phyloP scores from a whole-genome alignment of 2,797 vertebrate species.

The Sebastes flavidus region DNA sequence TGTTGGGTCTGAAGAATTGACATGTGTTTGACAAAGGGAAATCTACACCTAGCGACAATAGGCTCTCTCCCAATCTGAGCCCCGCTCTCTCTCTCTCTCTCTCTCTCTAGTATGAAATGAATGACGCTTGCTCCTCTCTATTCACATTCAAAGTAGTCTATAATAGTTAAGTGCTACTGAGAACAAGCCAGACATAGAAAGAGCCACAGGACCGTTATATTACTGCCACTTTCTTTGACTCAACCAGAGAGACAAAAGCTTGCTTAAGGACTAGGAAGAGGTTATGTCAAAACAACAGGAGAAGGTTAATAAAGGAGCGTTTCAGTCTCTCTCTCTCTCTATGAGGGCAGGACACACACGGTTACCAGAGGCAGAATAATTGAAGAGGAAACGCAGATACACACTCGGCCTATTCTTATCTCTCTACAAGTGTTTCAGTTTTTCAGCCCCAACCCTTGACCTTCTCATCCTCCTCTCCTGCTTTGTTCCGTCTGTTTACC shows the following conservation, averaged over 20 bases:
- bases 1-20: slow-evolving; percentile 76
- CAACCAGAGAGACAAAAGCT: slow-evolving; percentile 60
- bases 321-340: slow-evolving; percentile 13
- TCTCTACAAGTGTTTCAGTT: slow-evolving; percentile 41
- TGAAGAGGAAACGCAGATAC: slow-evolving; percentile 45
- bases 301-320: slow-evolving; percentile 57
- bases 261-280: slow-evolving; percentile 41
- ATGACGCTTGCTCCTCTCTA: slow-evolving; percentile 68
- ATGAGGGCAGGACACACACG: slow-evolving; percentile 7
- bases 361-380: slow-evolving; percentile 38
- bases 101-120: slow-evolving; percentile 60
- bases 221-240: slow-evolving; percentile 62
- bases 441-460: slow-evolving; percentile 49
- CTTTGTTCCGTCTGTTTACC: slow-evolving; percentile 40
- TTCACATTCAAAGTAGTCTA: slow-evolving; percentile 77
- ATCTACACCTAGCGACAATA: slow-evolving; percentile 78
- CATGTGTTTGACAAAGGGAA: slow-evolving; percentile 80
- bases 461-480: slow-evolving; percentile 52
- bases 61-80: slow-evolving; percentile 52
- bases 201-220: slow-evolving; percentile 54
- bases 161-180: slow-evolving; percentile 69
- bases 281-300: slow-evolving; percentile 65
- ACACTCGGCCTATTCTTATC: slow-evolving; percentile 45
- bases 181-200: slow-evolving; percentile 64
- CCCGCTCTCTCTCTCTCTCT: neutral